Evolutionary conservation across 1,140 invertebrate genomes (phyloP).

Genomic region (Trissolcus basalis): DNA sequence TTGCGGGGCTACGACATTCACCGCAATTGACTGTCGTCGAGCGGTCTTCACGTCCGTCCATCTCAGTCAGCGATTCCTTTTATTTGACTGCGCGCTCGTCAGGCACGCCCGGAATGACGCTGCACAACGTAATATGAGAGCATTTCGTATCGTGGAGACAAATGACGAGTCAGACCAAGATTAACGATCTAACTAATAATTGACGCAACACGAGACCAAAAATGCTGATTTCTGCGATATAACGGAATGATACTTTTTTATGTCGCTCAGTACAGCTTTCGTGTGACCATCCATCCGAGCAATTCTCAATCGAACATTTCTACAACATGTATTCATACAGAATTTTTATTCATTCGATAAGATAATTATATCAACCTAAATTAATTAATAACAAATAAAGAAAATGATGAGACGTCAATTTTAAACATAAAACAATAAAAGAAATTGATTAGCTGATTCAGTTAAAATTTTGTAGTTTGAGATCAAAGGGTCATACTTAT

Average conservation of each 20-base stretch:
- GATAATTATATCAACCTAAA: too few species aligned
- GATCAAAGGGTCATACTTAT: too few species aligned
- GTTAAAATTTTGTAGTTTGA: too few species aligned
- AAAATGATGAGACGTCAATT: too few species aligned
- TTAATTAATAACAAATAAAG: too few species aligned
- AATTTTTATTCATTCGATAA: too few species aligned
- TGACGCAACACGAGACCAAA: constrained; percentile 47
- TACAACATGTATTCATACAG: too few species aligned
- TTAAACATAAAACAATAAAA: too few species aligned
- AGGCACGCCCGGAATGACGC: constrained; percentile 52
- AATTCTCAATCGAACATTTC: too few species aligned
- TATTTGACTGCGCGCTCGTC: constrained; percentile 36
- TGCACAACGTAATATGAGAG: constrained; percentile 51
- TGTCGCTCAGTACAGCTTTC: too few species aligned
- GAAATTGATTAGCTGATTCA: too few species aligned
- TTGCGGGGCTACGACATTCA: constrained; percentile 65
- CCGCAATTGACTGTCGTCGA: constrained; percentile 56
- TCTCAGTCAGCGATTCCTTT: constrained; percentile 34
- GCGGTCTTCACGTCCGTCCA: constrained; percentile 51
- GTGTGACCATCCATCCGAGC: too few species aligned
- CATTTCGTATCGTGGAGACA: constrained; percentile 52
- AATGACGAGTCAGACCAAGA: constrained; percentile 56
- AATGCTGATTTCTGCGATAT: constrained; percentile 43
- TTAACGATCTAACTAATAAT: constrained; percentile 57
- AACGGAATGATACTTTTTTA: constrained; percentile 35